Conservation (phyloP, 2,888 invertebrate genomes). For the Plemyria rubiginata region DNA sequence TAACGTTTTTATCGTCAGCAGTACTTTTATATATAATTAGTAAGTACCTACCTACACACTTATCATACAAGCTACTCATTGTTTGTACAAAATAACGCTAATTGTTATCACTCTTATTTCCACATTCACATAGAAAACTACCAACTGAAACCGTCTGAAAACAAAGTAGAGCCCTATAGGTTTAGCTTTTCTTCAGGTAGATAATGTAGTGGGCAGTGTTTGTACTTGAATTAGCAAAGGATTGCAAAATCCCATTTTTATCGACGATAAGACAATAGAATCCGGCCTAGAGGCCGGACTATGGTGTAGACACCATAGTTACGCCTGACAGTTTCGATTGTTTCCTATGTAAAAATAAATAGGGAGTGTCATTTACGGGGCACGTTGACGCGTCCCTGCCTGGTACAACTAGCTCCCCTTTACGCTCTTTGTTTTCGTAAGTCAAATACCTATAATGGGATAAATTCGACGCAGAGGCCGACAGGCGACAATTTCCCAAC, state of each 20-base stretch:
- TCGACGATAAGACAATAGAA: background rate
- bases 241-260: background rate
- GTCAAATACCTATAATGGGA: conserved; percentile 40
- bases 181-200: too few relatives aligned
- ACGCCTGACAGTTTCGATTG: conserved; percentile 30
- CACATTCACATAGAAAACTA: too few relatives aligned
- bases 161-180: too few relatives aligned
- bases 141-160: too few relatives aligned
- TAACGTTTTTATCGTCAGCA: conserved; percentile 59
- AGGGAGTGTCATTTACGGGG: conserved; percentile 43
- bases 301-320: background rate
- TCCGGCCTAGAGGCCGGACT: too few relatives aligned
- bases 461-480: conserved; percentile 13
- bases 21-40: conserved; percentile 46
- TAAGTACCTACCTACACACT: conserved; percentile 17
- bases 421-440: conserved; percentile 50
- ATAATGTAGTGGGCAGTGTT: too few relatives aligned
- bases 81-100: background rate
- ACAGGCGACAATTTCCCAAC: background rate
- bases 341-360: conserved; percentile 38
- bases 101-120: too few relatives aligned
- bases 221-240: too few relatives aligned
- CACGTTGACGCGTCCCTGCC: conserved; percentile 32
- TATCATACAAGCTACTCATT: background rate
- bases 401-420: conserved; percentile 44